Conservation (phyloP, 2,888 invertebrate species). For the Hirtodrosophila confusa region DNA sequence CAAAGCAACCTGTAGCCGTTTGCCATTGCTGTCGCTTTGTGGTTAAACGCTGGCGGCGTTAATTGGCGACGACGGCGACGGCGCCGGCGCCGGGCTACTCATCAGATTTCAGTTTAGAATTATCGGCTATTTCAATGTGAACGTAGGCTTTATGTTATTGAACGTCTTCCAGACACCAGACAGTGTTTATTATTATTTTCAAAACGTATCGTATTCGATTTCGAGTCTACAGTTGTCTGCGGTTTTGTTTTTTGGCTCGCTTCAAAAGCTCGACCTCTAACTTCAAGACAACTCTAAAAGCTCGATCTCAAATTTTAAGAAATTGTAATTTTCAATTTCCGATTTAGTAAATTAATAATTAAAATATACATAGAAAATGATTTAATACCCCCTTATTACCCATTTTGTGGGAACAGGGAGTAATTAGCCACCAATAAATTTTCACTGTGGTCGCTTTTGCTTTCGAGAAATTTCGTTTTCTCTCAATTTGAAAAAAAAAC, state of each 20-base stretch:
- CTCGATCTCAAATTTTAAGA: too few species aligned
- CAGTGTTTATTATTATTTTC: slow-evolving; percentile 26
- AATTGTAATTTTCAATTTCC: too few species aligned
- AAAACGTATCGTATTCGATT: slow-evolving; percentile 50
- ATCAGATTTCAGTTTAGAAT: slow-evolving; percentile 38
- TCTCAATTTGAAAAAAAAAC: not conserved
- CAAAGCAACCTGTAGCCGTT: slow-evolving; percentile 36
- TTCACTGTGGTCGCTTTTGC: too few species aligned
- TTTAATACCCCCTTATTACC: too few species aligned
- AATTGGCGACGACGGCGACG: slow-evolving; percentile 47
- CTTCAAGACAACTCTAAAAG: slow-evolving; percentile 2
- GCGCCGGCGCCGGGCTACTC: slow-evolving; percentile 33
- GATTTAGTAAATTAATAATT: too few species aligned
- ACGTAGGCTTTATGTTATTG: slow-evolving; percentile 27
- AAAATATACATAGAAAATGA: too few species aligned
- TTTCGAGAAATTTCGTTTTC: too few species aligned
- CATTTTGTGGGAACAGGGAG: too few species aligned
- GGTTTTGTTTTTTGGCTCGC: slow-evolving; percentile 30
- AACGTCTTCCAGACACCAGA: slow-evolving; percentile 30
- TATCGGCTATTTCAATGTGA: slow-evolving; percentile 17
- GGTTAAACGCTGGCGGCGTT: slow-evolving; percentile 44
- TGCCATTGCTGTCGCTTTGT: slow-evolving; percentile 42
- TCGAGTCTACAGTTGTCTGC: slow-evolving; percentile 42
- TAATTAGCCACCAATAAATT: too few species aligned
- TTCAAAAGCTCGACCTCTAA: slow-evolving; percentile 40